These are phyloP conservation scores for Candidula unifasciata DNA, from an alignment of 2,888 invertebrate genomes.

Conservation along the genomic window DNA sequence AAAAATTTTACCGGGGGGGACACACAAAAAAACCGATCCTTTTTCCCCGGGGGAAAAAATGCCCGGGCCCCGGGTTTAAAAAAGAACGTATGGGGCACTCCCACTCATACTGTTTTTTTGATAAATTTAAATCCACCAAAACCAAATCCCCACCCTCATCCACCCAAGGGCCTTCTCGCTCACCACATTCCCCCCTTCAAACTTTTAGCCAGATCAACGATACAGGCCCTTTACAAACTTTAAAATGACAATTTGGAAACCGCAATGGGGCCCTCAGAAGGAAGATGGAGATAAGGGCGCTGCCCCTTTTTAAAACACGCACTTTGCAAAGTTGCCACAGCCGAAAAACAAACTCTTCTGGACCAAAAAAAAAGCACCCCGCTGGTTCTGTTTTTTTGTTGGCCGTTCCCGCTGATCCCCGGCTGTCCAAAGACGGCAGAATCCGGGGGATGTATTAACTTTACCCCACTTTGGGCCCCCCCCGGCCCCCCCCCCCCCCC, in stretches of 20 bases:
- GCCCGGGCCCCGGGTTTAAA: too few relatives aligned
- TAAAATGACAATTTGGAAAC: conserved; percentile 42
- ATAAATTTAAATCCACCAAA: too few relatives aligned
- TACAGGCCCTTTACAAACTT: neutral
- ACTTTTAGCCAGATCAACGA: too few relatives aligned
- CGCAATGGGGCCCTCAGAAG: conserved; percentile 24
- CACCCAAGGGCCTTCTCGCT: too few relatives aligned
- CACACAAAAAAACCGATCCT: too few relatives aligned
- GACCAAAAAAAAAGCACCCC: conserved; percentile 10
- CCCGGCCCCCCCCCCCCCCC: too few relatives aligned
- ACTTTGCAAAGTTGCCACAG: conserved; percentile 10
- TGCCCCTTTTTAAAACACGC: conserved; percentile 41
- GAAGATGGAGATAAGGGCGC: conserved; percentile 34
- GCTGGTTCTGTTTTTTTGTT: neutral
- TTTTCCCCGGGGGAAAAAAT: too few relatives aligned
- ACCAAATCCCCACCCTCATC: too few relatives aligned
- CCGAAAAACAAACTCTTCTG: conserved; percentile 23
- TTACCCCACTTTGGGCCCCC: neutral
- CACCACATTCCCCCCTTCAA: too few relatives aligned
- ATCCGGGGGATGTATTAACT: conserved; percentile 43
- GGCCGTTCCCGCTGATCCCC: neutral
- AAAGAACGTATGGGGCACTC: too few relatives aligned
- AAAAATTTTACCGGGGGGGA: too few relatives aligned
- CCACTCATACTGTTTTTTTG: too few relatives aligned
- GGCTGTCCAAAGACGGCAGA: neutral